Evolutionary conservation across 2,888 invertebrate species (phyloP).

Genomic region (Masnerella sp.): DNA sequence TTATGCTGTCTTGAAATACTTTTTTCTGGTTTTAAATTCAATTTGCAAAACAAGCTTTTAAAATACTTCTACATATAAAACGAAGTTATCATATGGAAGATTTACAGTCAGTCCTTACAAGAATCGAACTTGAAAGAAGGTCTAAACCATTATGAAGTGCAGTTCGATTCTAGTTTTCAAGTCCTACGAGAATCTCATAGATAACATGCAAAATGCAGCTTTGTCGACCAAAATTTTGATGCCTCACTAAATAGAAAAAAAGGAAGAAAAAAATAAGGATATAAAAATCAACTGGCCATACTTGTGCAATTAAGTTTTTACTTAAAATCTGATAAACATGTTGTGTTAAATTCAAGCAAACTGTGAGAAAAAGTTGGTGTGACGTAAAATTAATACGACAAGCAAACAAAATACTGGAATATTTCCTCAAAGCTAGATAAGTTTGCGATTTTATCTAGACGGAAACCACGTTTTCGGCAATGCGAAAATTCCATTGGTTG

Average conservation of each 20-base stretch:
- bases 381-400: constrained; percentile 15
- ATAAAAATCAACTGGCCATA: constrained; percentile 30
- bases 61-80: constrained; percentile 22
- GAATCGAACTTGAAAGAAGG: constrained; percentile 3
- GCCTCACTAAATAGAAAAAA: neutral
- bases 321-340: neutral
- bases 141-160: neutral
- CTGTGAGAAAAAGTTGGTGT: constrained; percentile 5
- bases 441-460: constrained; percentile 36
- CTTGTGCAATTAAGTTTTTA: constrained; percentile 25
- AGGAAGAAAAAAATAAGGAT: neutral
- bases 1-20: neutral
- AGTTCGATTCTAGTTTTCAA: constrained; percentile 17
- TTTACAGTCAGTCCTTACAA: constrained; percentile 35
- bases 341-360: constrained; percentile 10
- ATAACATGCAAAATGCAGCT: constrained; percentile 27
- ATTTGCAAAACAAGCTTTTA: constrained; percentile 6
- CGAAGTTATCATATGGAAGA: constrained; percentile 37
- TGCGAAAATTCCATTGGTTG: constrained; percentile 8
- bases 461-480: constrained; percentile 11
- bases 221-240: neutral
- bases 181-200: constrained; percentile 41
- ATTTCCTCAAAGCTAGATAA: constrained; percentile 28
- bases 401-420: constrained; percentile 11
- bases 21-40: neutral